Evolutionary conservation across 1,140 invertebrate species (phyloP), one percentile per base, ranked within the genome.

Genomic region (Telenomus remus): DNA sequence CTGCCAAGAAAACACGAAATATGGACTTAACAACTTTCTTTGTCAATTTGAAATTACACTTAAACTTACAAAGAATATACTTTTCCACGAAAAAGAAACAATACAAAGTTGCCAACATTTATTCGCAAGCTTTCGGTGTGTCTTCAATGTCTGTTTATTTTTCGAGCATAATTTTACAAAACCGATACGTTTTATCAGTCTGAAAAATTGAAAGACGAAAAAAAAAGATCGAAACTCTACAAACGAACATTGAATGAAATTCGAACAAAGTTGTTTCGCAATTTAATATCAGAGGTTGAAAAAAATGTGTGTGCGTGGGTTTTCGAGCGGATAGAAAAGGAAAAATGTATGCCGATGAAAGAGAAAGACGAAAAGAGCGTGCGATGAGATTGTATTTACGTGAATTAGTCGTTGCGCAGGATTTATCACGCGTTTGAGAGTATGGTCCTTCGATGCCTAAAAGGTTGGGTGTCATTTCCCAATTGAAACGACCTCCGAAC

Each of bases 401-500:
- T 72, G 68, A 71, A 77, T 77, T 77, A 57, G 57, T 77, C 63
- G 68, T 35, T 10, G 59, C 47, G 48, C 59, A 0, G 48, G 64
- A 76, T 76, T 76, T 76, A 76, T 69, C 39, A 44, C 51, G 57
- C 53, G 68, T 69, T 77, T 69, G 72, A 68, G 55, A 47, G 44
- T 15, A 33, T 71, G 60, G 66, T 76, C 66, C 61, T 76, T 76
- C 50, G 64, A 60, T 60, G 57, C 64, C 69, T 73, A 70, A 78
- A 73, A 73, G 70, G 65, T 70, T 61, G 59, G 69, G 65, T 59
- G 70, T 78, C 76, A 57, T 78, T 78, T 55, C 43, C 60, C 50
- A 70, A 73, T 73, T 70, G 70, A 73, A 78, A 78, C 65, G 75
- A 78, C 56, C 65, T 65, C 53, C 65, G 61, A 70, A 70, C 49